Evolutionary conservation across 1,140 invertebrate species (phyloP).

Genomic region (Geopemphigus sp.): DNA sequence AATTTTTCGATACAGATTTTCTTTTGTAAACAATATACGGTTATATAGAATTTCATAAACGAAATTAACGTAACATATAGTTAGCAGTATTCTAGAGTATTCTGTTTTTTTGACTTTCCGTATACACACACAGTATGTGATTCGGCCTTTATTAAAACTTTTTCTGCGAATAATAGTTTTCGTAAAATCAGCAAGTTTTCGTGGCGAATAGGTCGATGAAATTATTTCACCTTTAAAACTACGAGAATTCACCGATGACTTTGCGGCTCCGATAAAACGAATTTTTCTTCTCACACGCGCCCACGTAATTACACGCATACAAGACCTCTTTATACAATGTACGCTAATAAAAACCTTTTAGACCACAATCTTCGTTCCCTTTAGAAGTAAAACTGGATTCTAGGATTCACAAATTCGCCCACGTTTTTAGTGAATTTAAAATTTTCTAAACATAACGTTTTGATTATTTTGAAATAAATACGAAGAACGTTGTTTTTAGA

Average conservation of each 20-base stretch:
- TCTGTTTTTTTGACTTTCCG: slow-evolving; percentile 5
- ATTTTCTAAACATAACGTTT: background rate
- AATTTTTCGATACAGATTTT: background rate
- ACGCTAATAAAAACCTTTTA: slow-evolving; percentile 28
- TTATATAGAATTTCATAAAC: background rate
- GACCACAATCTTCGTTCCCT: background rate
- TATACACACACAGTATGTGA: background rate
- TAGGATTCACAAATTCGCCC: background rate
- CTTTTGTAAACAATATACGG: background rate
- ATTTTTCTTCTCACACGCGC: background rate
- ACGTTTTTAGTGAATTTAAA: background rate
- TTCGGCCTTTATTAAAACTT: background rate
- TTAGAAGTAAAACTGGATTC: background rate
- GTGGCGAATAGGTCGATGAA: background rate
- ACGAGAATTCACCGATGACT: slow-evolving; percentile 3
- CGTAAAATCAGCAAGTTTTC: slow-evolving; percentile 21
- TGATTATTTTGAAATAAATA: background rate
- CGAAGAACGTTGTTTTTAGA: too few relatives aligned
- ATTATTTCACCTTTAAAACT: slow-evolving; percentile 30
- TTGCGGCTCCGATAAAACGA: background rate
- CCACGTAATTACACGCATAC: too few relatives aligned
- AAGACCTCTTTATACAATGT: slow-evolving; percentile 28
- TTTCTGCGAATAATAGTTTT: slow-evolving; percentile 20
- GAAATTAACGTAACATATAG: background rate
- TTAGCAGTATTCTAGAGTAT: background rate